phyloP scores from a whole-genome alignment of 2,113 vertebrate species.

The Myanophis thanlyinensis region DNA sequence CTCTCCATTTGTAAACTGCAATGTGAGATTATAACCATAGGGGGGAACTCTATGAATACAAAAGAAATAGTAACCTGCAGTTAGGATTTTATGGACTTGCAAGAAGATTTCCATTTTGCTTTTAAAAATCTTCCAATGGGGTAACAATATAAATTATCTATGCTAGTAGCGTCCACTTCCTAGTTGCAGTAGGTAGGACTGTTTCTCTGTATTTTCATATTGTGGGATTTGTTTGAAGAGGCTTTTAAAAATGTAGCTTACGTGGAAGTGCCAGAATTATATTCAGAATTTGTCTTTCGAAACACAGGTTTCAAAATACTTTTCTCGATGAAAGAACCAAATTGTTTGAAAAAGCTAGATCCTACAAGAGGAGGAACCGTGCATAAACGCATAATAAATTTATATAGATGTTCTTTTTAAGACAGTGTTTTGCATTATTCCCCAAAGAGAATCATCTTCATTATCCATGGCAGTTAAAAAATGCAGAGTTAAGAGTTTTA shows the following conservation, averaged over 20 bases:
- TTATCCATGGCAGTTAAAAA: too few relatives aligned
- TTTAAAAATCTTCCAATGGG: background rate
- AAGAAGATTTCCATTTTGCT: background rate
- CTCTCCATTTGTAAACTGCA: conserved; percentile 18
- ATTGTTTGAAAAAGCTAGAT: background rate
- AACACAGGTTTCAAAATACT: background rate
- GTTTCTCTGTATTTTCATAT: background rate
- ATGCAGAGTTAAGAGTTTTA: background rate
- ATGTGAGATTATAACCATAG: background rate
- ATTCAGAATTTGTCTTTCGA: background rate
- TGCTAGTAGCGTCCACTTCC: background rate
- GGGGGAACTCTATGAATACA: background rate
- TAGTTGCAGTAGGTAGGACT: background rate
- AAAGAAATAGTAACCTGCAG: background rate
- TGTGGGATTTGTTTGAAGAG: background rate
- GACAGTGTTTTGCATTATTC: background rate
- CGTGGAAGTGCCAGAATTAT: background rate
- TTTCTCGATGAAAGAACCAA: background rate
- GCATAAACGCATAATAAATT: background rate
- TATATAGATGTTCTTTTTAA: background rate
- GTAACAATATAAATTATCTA: background rate
- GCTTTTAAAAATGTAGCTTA: background rate
- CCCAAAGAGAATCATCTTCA: background rate
- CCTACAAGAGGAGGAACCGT: background rate
- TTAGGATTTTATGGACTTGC: background rate